Base-by-base conservation (phyloP, 2,888 invertebrate species). In the Sipunculus nudus region DNA sequence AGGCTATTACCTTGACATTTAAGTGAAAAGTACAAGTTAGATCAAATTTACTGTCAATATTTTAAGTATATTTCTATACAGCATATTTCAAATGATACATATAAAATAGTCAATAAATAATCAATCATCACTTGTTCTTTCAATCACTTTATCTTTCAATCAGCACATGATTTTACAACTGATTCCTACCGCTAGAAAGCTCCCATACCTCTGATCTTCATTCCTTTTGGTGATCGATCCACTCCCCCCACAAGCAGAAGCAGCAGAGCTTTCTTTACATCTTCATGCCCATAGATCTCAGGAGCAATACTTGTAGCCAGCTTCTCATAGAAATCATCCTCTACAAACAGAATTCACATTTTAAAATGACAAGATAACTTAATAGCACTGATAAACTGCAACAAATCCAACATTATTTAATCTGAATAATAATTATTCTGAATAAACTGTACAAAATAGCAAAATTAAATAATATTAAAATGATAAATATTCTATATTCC, bases 211-310 rank as follows among this genome's bases (percentile, higher is more conserved):
- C 99, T 90, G 78, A 99, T 99, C 86, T 96, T 97, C 92, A 98
- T 96, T 63, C 97, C 98, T 71, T 93, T 92, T 0, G 95, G 94
- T 48, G 90, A 78, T 88, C 85, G 90, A 89, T 83, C 94, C 2
- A 87, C 86, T 29, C 88, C 88, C 13, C 88, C 88, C 21, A 99
- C 97, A 0, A 99, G 87, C 52, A 99, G 86, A 67, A 99, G 84
- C 40, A 99, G 84, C 50, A 99, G 84, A 0, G 97, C 97, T 81
- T 99, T 99, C 85, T 99, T 99, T 0, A 99, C 92, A 84, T 99
- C 98, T 75, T 95, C 90, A 78, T 97, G 95, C 0, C 99, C 99
- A 80, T 95, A 99, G 78, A 99, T 99, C 88, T 99, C 99, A 0
- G 99, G 99, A 1, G 99, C 98, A 70, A 99, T 89, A 63, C 95